A percentile compares a stretch with the other conserved stretches of the same genome.
Conservation (phyloP, 2,888 invertebrate genomes). For the Cheilosia variabilis region DNA sequence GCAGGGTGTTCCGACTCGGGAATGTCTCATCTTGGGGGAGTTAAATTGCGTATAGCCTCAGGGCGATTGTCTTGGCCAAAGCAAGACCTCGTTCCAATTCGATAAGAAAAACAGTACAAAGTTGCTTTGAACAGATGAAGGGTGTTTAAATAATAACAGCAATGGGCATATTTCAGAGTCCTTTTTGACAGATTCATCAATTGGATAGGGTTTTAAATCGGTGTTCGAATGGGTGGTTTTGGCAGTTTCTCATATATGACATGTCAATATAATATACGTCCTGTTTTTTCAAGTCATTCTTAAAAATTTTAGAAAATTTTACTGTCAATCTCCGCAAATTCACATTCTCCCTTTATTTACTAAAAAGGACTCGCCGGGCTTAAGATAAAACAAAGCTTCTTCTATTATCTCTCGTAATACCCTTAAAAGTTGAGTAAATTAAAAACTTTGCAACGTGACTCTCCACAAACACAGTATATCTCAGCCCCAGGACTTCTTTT, state of each 20-base stretch:
- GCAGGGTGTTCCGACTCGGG: neutral
- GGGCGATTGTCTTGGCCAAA: slow-evolving; percentile 3
- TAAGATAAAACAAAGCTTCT: too few relatives aligned
- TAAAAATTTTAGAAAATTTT: too few relatives aligned
- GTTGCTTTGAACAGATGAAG: slow-evolving; percentile 9
- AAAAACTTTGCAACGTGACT: slow-evolving; percentile 1
- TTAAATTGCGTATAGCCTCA: slow-evolving; percentile 1
- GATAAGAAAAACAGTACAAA: neutral
- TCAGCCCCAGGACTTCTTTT: neutral
- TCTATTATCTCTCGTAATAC: too few relatives aligned
- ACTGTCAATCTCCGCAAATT: too few relatives aligned
- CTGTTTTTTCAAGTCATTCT: too few relatives aligned
- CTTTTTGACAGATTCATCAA: too few relatives aligned
- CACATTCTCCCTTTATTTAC: too few relatives aligned
- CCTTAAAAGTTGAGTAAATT: neutral
- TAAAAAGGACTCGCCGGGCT: too few relatives aligned
- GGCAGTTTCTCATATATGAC: too few relatives aligned
- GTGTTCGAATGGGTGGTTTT: too few relatives aligned
- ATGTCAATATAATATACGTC: too few relatives aligned
- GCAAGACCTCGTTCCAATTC: neutral
- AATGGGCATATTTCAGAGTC: neutral
- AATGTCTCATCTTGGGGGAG: neutral
- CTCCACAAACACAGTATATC: neutral
- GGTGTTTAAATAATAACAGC: slow-evolving; percentile 1
- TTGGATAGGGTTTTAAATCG: too few relatives aligned